Percentiles rank a stretch among this genome's conserved stretches.
Evolutionary conservation across 2,888 invertebrate genomes (phyloP).

Genomic region (Aradus depressus): DNA sequence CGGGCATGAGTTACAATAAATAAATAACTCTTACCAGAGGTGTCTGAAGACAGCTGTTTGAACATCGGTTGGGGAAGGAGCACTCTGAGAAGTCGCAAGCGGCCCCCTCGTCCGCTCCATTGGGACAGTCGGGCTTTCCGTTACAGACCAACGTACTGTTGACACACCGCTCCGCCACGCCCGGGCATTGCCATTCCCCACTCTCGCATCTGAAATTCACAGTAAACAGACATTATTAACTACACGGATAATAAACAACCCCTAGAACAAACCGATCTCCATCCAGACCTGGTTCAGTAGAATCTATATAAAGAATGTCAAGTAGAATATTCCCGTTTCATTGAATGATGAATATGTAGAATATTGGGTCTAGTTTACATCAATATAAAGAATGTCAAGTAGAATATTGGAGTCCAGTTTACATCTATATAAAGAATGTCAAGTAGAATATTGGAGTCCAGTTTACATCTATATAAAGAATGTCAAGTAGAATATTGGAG

Average conservation of each 20-base stretch:
- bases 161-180: slow-evolving; percentile 66
- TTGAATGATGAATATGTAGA: too few species aligned
- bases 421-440: too few species aligned
- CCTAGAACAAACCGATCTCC: neutral
- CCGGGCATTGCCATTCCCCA: slow-evolving; percentile 80
- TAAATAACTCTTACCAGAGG: slow-evolving; percentile 41
- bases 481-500: too few species aligned
- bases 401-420: too few species aligned
- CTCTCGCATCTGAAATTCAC: slow-evolving; percentile 53
- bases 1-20: too few species aligned
- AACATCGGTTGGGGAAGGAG: slow-evolving; percentile 59
- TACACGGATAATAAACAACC: neutral
- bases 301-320: too few species aligned
- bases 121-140: slow-evolving; percentile 77
- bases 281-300: neutral
- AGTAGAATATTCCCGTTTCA: too few species aligned
- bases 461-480: too few species aligned
- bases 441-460: too few species aligned
- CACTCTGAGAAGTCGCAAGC: slow-evolving; percentile 79
- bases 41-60: slow-evolving; percentile 74
- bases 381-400: too few species aligned
- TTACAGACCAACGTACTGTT: slow-evolving; percentile 84
- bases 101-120: slow-evolving; percentile 84
- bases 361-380: too few species aligned
- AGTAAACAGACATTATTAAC: too few species aligned